Evolutionary conservation across 2,888 invertebrate species (phyloP), one percentile per base, ranked within the genome.

Genomic region (Caenorhabditis sp.): DNA sequence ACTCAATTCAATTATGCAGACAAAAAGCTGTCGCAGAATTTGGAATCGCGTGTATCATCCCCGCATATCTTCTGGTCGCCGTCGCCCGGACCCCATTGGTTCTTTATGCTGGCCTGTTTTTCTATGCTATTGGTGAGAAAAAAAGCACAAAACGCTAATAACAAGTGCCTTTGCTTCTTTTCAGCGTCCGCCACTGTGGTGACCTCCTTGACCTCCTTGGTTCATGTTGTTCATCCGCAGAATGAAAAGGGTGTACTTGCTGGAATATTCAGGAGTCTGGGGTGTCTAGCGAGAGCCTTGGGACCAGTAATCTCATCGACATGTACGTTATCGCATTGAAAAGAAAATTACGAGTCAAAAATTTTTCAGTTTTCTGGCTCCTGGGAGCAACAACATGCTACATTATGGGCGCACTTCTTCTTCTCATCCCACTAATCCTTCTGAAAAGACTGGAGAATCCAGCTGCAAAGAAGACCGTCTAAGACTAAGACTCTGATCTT

Each of bases 181-280:
- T 92, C 88, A 94, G 94, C 93, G 0, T 94, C 94, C n/a, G 94
- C 94, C 5, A 93, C 97, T 92, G 97, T 97, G 35, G 97, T 98
- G 24, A 97, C 98, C 13, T 97, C 96, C 91, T 94, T 98, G 93
- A 98, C 96, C 89, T 96, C 97, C 2, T 93, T 97, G 76, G 96
- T 96, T n/a, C 96, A 97, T 2, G 94, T 94, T 84, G 95, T 95
- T 92, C 95, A 96, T 51, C 84, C 92, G 6, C 91, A 89, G 78
- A 95, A 95, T 90, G 95, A 97, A 90, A 97, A 97, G 91, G 98
- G 98, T 32, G 95, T 95, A 0, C 95, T 96, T 84, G 95, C 98
- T 91, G 99, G 99, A 13, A 95, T 96, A 85, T 96, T 98, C 91
- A 94, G 98, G 80, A 97, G 98, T 1, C 93, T 98, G 44, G 98